Evolutionary conservation across 2,797 vertebrate genomes (phyloP), one percentile per base, ranked within the genome.

Genomic region (Notolabrus celidotus): DNA sequence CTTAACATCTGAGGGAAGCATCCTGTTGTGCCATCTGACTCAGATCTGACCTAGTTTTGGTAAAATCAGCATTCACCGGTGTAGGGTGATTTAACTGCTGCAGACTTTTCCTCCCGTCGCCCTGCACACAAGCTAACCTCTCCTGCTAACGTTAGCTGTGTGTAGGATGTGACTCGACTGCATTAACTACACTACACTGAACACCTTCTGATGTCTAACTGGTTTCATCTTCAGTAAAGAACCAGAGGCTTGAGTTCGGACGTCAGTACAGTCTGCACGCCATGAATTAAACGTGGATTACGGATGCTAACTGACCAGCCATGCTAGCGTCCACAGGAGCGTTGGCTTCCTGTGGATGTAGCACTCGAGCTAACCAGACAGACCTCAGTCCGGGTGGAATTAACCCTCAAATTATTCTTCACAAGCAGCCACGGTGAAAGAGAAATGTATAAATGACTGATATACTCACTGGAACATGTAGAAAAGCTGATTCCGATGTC

Each of bases 31-130:
- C 72, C 79, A 56, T 70, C 73, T 75, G 79, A 76, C 76, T 81
- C 67, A 29, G 25, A 22, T 51, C 61, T 89, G 90, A 90, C 89
- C 88, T 54, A 65, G 74, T 88, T 89, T 82, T 77, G 51, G 64
- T 42, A 64, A 68, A 63, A 62, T 66, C 60, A 68, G 62, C 58
- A 72, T 56, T 50, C 31, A 68, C 59, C 61, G 67, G 69, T 67
- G 34, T 62, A 66, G 51, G 58, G 65, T 22, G 74, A 56, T 76
- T 51, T 27, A 25, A 47, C 22, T 47, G 22, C 2, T 16, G 43
- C 59, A 69, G 22, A 49, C 7, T 53, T 69, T 64, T 50, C 12
- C 54, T 57, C 52, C 46, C 43, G 77, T 80, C 69, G 49, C 45
- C 60, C 43, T 69, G 63, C 59, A 82, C 31, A 69, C 74, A 60